Evolutionary conservation across 2,797 vertebrate species (phyloP).

Genomic region (Acanthurus leucopareius): DNA sequence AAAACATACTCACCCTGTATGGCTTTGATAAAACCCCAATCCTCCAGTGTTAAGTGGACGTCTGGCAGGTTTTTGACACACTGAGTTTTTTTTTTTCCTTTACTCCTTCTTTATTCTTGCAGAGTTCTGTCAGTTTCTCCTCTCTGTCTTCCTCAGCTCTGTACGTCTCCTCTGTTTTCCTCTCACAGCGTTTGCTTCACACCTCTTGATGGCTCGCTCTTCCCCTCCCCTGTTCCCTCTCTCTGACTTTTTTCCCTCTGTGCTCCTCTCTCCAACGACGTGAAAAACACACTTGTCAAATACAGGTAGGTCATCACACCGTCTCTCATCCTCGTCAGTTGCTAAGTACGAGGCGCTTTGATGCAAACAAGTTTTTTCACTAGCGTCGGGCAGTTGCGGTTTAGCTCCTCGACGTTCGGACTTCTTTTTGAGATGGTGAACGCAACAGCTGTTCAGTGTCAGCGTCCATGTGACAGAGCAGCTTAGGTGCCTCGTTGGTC

Average conservation of each 20-base stretch:
- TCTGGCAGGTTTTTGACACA: constrained; percentile 37
- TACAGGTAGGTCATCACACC: constrained; percentile 77
- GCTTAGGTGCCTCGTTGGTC: constrained; percentile 26
- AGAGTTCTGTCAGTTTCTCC: constrained; percentile 43
- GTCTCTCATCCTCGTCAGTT: constrained; percentile 78
- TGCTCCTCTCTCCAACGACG: constrained; percentile 79
- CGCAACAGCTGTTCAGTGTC: constrained; percentile 70
- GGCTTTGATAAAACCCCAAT: constrained; percentile 39
- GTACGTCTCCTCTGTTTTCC: constrained; percentile 27
- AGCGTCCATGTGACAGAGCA: constrained; percentile 52
- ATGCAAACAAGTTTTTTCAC: constrained; percentile 63
- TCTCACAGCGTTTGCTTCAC: constrained; percentile 57
- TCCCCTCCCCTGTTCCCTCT: constrained; percentile 67
- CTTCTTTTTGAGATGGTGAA: constrained; percentile 39
- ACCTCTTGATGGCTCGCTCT: constrained; percentile 59
- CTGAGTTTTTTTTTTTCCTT: constrained; percentile 1
- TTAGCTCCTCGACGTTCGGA: not conserved
- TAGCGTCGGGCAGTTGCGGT: not conserved
- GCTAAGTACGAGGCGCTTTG: constrained; percentile 69
- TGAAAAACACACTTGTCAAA: constrained; percentile 83
- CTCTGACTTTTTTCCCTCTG: constrained; percentile 56
- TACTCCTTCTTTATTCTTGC: constrained; percentile 30
- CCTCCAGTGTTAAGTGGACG: constrained; percentile 46
- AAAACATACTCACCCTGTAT: constrained; percentile 72
- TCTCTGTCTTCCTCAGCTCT: constrained; percentile 25